These are phyloP conservation scores for Agrilus biguttatus DNA, from an alignment of 2,888 invertebrate genomes.

Conservation along the genomic window DNA sequence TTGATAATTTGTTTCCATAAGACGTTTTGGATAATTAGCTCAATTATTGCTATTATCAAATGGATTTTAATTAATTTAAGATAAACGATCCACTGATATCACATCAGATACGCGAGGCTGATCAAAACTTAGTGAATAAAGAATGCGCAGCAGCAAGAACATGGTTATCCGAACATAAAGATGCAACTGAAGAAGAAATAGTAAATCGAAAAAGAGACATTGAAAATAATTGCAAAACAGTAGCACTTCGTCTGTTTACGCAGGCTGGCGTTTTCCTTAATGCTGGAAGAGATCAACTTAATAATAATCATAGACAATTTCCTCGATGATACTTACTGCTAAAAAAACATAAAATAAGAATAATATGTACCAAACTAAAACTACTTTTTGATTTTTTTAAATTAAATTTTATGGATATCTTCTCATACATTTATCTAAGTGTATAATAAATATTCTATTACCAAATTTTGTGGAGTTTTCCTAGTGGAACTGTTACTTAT, in stretches of 20 bases:
- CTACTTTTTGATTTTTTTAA: too few species aligned
- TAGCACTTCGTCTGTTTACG: conserved; percentile 30
- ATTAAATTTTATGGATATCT: too few species aligned
- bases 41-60: too few species aligned
- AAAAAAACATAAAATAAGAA: background rate
- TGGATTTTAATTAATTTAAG: conserved; percentile 6
- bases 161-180: conserved; percentile 48
- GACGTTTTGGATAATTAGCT: too few species aligned
- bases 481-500: too few species aligned
- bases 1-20: too few species aligned
- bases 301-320: conserved; percentile 12
- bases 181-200: conserved; percentile 46
- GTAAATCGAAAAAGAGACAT: conserved; percentile 43
- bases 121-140: conserved; percentile 26
- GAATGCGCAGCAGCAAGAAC: conserved; percentile 42
- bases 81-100: conserved; percentile 24
- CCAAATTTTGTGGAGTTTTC: too few species aligned
- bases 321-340: conserved; percentile 15
- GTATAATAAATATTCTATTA: too few species aligned
- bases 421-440: too few species aligned
- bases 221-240: conserved; percentile 40
- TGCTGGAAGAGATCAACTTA: conserved; percentile 1
- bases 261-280: conserved; percentile 5
- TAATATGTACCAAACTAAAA: too few species aligned
- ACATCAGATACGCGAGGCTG: conserved; percentile 39